Evolutionary conservation across 1,140 invertebrate species (phyloP).

Genomic region (Brachionus koreanus): DNA sequence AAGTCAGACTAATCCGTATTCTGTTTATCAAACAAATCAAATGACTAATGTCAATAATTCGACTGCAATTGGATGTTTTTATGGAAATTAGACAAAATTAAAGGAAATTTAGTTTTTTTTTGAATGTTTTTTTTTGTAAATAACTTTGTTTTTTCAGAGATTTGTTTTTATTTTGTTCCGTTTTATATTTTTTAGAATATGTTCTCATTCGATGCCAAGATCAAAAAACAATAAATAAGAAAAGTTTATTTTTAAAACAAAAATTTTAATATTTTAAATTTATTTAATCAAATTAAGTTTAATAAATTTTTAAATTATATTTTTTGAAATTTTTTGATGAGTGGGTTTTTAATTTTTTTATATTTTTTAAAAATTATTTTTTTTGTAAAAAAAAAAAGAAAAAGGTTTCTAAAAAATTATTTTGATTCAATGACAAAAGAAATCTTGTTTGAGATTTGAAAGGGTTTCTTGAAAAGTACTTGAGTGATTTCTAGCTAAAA

Average conservation of each 20-base stretch:
- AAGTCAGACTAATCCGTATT: background rate
- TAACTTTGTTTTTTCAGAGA: background rate
- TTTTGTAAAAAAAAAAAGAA: too few species aligned
- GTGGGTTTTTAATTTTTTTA: background rate
- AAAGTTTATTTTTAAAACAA: conserved; percentile 1
- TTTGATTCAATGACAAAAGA: background rate
- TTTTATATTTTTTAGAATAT: conserved; percentile 26
- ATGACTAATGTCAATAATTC: background rate
- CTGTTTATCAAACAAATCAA: background rate
- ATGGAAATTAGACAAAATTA: conserved; percentile 27
- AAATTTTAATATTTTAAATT: background rate
- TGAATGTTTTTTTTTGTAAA: conserved; percentile 28
- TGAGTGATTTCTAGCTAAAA: background rate
- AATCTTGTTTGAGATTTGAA: background rate
- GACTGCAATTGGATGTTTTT: conserved; percentile 21
- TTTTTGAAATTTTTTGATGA: background rate
- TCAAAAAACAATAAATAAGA: background rate
- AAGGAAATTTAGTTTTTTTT: conserved; percentile 22
- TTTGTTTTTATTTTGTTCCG: conserved; percentile 30
- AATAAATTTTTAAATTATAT: background rate
- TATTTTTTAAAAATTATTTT: background rate
- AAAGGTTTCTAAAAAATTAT: background rate
- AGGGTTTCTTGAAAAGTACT: background rate
- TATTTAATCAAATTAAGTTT: conserved; percentile 32
- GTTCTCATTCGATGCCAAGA: background rate